Base-by-base conservation (phyloP, 2,888 invertebrate species). In the Drosophila anomalata region DNA sequence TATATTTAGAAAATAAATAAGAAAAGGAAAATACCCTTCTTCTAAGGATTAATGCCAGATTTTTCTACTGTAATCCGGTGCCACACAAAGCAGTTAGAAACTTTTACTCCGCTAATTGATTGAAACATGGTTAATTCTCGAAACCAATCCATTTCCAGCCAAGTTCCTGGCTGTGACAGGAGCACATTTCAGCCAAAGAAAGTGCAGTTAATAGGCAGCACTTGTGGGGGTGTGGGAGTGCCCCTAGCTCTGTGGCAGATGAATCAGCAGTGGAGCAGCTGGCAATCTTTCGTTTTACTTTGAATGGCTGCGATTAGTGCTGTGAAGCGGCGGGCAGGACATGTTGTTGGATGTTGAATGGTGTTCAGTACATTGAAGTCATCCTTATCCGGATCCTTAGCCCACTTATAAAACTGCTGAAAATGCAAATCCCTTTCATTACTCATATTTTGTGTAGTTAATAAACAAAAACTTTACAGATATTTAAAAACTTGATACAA, bases 271-370 rank as follows among this genome's bases (percentile, higher is more conserved):
- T 14, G 65, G 20, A 41, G 63, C 47, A 65, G 63, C 65, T 65
- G 65, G 65, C 54, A 62, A 39, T 31, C 29, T 53, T 31, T 20
- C 66, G 59, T 57, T 70, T 50, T 61, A 70, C 63, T 75, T 61
- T 67, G 66, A 74, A 44, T 74, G 67, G 31, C 67, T 60, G 63
- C 66, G 86, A 85, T 85, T 81, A 81, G 76, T 70, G 41, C 42
- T 55, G 48, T 17, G 31, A 46, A 41, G 54, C 53, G 46, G 33
- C 61, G 9, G 36, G 51, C 47, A 42, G 22, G 36, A 52, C 41
- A 59, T 66, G 66, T 53, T 52, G 60, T 52, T 55, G 60, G 52
- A 41, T 63, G 36, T 51, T 53, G 66, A 24, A 29, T 36, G 29
- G 48, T 50, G 56, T 46, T 44, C 73, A 79, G 77, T 79, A 79